A percentile compares a stretch with the other conserved stretches of the same genome.
These are phyloP conservation scores for Fissipunctia ypsillon DNA, from an alignment of 2,888 invertebrate genomes.

Conservation along the genomic window DNA sequence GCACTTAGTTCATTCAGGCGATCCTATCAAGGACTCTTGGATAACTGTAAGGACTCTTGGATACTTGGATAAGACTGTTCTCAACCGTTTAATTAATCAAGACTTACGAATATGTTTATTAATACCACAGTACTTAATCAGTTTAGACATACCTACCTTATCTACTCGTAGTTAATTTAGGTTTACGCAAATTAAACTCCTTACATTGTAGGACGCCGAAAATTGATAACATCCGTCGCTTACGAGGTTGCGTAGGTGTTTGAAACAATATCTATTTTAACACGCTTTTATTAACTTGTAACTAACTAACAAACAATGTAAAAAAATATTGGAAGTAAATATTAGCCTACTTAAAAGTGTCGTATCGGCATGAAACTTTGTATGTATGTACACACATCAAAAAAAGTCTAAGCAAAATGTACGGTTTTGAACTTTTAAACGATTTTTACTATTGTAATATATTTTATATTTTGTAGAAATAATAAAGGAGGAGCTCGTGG, in stretches of 20 bases:
- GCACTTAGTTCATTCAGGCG: slow-evolving; percentile 62
- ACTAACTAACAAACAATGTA: too few species aligned
- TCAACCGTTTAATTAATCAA: slow-evolving; percentile 68
- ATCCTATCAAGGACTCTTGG: slow-evolving; percentile 59
- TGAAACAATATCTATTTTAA: neutral
- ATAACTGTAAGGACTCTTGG: slow-evolving; percentile 64
- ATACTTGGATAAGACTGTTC: slow-evolving; percentile 66
- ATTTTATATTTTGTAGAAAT: too few species aligned
- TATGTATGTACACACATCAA: too few species aligned
- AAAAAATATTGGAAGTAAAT: too few species aligned
- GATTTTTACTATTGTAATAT: too few species aligned
- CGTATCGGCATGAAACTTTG: too few species aligned
- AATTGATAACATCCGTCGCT: slow-evolving; percentile 2
- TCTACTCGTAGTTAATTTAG: slow-evolving; percentile 5
- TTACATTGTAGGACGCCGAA: neutral
- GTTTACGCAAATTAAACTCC: slow-evolving; percentile 22
- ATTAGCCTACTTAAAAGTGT: too few species aligned
- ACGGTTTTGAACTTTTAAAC: too few species aligned
- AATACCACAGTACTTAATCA: slow-evolving; percentile 34
- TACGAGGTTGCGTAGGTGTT: neutral
- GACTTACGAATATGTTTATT: slow-evolving; percentile 39
- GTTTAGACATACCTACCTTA: slow-evolving; percentile 13
- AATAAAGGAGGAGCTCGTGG: too few species aligned
- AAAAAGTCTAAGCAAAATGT: too few species aligned
- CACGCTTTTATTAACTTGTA: too few species aligned